These are phyloP conservation scores for Phragmatobia fuliginosa DNA, from an alignment of 2,888 invertebrate genomes.

Conservation along the genomic window DNA sequence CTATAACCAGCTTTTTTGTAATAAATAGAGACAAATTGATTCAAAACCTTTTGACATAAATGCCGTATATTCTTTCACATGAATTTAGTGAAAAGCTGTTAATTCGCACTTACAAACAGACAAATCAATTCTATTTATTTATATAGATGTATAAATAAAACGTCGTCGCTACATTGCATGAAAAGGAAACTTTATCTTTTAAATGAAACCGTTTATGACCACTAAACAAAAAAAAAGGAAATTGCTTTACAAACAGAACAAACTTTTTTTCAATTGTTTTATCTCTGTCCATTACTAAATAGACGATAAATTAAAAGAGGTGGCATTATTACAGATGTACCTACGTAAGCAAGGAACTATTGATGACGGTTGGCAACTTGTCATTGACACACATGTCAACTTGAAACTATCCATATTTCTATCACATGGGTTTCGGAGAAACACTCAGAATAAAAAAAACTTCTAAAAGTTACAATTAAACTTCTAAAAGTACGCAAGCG, in stretches of 20 bases:
- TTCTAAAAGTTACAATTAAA: not conserved
- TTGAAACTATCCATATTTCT: constrained; percentile 15
- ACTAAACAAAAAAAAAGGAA: too few species aligned
- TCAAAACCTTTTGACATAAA: too few species aligned
- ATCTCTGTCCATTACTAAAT: not conserved
- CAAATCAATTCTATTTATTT: too few species aligned
- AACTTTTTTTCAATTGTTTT: not conserved
- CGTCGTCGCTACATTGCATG: too few species aligned
- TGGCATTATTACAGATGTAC: not conserved
- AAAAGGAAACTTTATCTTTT: too few species aligned
- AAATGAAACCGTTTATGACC: too few species aligned
- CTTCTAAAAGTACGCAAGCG: not conserved
- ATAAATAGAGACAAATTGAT: too few species aligned
- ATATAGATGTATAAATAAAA: too few species aligned
- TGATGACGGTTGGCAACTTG: constrained; percentile 8
- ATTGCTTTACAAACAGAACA: too few species aligned
- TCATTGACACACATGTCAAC: constrained; percentile 15
- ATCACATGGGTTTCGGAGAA: constrained; percentile 17
- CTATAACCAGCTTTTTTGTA: not conserved
- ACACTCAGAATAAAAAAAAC: not conserved
- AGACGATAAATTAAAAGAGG: not conserved
- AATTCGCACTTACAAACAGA: too few species aligned
- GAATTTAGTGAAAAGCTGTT: too few species aligned
- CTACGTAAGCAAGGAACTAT: not conserved
- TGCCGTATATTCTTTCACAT: too few species aligned